Evolutionary conservation across 2,888 invertebrate genomes (phyloP).

Genomic region (Desoria tigrina): DNA sequence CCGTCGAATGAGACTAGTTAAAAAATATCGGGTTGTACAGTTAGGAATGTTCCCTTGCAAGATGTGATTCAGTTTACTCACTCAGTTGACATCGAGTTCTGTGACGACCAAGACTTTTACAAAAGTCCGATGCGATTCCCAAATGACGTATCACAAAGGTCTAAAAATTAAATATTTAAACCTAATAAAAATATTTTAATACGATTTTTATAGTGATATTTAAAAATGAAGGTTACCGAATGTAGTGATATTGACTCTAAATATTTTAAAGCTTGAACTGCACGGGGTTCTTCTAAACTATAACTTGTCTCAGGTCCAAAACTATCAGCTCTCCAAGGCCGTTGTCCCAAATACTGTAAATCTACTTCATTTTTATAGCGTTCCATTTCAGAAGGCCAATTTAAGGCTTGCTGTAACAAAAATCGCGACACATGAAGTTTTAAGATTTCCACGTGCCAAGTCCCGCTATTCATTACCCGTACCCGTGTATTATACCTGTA

Average conservation of each 20-base stretch:
- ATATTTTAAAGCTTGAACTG: conserved; percentile 36
- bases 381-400: conserved; percentile 42
- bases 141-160: conserved; percentile 44
- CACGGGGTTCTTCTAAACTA: conserved; percentile 29
- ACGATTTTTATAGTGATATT: too few relatives aligned
- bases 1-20: background rate
- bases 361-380: conserved; percentile 32
- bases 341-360: conserved; percentile 45
- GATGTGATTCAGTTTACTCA: conserved; percentile 27
- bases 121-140: conserved; percentile 53
- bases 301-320: background rate
- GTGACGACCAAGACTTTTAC: conserved; percentile 40
- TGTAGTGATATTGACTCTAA: conserved; percentile 41
- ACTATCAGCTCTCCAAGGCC: conserved; percentile 47
- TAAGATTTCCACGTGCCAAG: too few relatives aligned
- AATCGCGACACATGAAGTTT: background rate
- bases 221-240: conserved; percentile 48
- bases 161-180: too few relatives aligned
- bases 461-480: too few relatives aligned
- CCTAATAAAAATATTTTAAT: too few relatives aligned
- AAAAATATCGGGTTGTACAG: background rate
- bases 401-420: conserved; percentile 5
- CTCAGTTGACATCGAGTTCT: conserved; percentile 51
- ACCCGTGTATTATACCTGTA: too few relatives aligned
- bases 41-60: too few relatives aligned